Base-by-base conservation (phyloP, 2,888 invertebrate species). In the Cetonia aurata region DNA sequence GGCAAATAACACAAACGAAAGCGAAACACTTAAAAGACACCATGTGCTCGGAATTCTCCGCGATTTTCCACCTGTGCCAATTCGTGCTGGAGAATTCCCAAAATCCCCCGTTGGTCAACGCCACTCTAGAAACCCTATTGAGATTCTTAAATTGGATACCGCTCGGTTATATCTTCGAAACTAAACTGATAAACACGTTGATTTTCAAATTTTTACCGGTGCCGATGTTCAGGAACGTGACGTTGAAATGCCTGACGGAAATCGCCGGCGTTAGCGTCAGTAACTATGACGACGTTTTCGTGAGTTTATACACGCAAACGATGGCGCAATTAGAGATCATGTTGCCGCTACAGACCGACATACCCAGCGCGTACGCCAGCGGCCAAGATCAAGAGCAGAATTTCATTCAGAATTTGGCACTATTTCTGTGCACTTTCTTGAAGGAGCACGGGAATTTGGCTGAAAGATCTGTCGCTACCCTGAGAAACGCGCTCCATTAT, bases 71-170 rank as follows among this genome's bases (percentile, higher is more conserved):
- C 80, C 90, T 99, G 17, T 99, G 99, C 86, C 96, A 97, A 83
- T 98, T 95, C 89, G 99, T 99, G 9, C 89, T 99, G 88, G 98
- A 99, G 82, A 97, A 96, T 85, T 99, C 99, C 12, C 96, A 97
- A 86, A 99, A 98, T 88, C 96, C 98, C 57, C 94, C 96, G 52
- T 88, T 99, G 72, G 98, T 99, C 69, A 96, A 95, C 80, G 94
- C 97, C 3, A 99, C 99, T 0, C 88, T 99, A 75, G 97, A 99
- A 83, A 99, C 99, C 2, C 88, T 99, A 69, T 87, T 99, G 77
- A 90, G 97, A 83, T 99, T 99, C 87, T 89, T 99, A 50, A 99
- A 98, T 83, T 99, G 99, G 99, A 99, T 99, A 81, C 99, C 99
- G n/a, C 88, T 99, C 73, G 99, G 99, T 10, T 99, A 99, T 85